These are phyloP conservation scores for Pachydiplax longipennis DNA, from an alignment of 2,888 invertebrate genomes.

Conservation along the genomic window DNA sequence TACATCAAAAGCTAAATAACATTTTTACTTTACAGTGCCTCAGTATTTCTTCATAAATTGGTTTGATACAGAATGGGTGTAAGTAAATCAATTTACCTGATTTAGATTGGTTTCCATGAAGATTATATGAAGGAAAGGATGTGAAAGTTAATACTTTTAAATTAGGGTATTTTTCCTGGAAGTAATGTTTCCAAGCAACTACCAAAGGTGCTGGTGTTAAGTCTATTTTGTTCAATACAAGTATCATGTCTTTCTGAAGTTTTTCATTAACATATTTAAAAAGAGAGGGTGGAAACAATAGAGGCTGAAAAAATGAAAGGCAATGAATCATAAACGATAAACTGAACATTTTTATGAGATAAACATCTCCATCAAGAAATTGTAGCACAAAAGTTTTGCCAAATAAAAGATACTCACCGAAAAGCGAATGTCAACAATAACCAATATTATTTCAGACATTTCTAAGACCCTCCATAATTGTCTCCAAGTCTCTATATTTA, in stretches of 20 bases:
- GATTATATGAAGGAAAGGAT: conserved; percentile 78
- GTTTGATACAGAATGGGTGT: background rate
- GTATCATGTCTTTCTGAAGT: conserved; percentile 82
- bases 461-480: conserved; percentile 95
- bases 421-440: conserved; percentile 88
- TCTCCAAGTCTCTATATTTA: conserved; percentile 95
- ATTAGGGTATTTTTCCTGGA: conserved; percentile 72
- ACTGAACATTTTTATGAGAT: no score
- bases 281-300: conserved; percentile 90
- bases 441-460: conserved; percentile 87
- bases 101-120: conserved; percentile 66
- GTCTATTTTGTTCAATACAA: conserved; percentile 93
- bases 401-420: conserved; percentile 66
- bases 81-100: conserved; percentile 58
- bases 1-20: no score
- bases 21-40: no score
- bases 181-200: conserved; percentile 87
- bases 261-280: conserved; percentile 79
- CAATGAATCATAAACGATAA: no score
- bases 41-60: no score
- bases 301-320: conserved; percentile 62
- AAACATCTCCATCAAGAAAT: background rate
- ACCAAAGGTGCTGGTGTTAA: conserved; percentile 81
- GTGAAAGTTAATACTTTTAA: conserved; percentile 84
- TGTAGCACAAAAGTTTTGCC: background rate